These are phyloP conservation scores for Apostichopus californicus DNA, from an alignment of 35 echinoderm and acorn worm species.

Conservation along the genomic window DNA sequence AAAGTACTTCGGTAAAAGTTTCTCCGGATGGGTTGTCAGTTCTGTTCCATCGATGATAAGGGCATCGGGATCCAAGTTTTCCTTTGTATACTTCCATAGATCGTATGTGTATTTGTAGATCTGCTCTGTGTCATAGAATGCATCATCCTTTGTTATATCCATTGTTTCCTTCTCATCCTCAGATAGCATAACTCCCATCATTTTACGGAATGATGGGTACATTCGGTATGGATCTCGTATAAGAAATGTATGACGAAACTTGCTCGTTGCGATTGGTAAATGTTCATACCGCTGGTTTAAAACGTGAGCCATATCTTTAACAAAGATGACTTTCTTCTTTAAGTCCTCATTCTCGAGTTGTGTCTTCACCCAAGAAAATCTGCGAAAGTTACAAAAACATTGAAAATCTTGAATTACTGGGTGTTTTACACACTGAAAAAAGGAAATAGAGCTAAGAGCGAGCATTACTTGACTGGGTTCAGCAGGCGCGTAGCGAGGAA, in stretches of 20 bases:
- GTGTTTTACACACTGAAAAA: background rate
- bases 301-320: slow-evolving; percentile 71
- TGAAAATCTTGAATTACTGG: background rate
- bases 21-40: slow-evolving; percentile 33
- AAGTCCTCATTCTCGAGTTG: slow-evolving; percentile 45
- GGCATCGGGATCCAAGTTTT: slow-evolving; percentile 29
- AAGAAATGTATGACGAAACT: slow-evolving; percentile 63
- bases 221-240: slow-evolving; percentile 57
- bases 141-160: slow-evolving; percentile 5
- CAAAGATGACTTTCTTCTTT: slow-evolving; percentile 40
- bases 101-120: slow-evolving; percentile 56
- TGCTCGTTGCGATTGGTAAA: background rate
- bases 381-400: background rate
- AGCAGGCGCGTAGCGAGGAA: no score
- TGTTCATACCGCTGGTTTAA: slow-evolving; percentile 27
- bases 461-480: no score
- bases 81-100: slow-evolving; percentile 59
- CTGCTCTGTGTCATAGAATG: background rate
- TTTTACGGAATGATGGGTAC: slow-evolving; percentile 52
- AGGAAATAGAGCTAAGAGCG: background rate
- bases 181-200: background rate
- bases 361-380: slow-evolving; percentile 51
- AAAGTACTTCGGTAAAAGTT: slow-evolving; percentile 63
- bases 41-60: slow-evolving; percentile 65
- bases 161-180: background rate